Conservation (phyloP, 2,888 invertebrate genomes). For the Odontocerum albicorne region DNA sequence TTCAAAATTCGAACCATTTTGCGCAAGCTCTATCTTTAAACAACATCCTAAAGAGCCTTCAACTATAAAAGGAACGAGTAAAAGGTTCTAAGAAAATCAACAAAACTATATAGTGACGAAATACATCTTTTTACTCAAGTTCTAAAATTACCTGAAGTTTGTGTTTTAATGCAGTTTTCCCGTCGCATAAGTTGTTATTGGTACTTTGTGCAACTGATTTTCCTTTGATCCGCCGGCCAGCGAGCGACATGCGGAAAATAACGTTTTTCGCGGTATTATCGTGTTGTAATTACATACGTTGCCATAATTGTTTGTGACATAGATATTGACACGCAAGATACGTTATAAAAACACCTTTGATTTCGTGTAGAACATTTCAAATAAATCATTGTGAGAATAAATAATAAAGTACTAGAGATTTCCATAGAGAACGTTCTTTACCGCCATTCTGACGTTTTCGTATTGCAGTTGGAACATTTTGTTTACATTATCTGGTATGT, state of each 20-base stretch:
- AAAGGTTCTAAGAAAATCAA: neutral
- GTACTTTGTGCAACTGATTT: slow-evolving; percentile 18
- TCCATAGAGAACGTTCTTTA: neutral
- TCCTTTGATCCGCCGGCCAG: slow-evolving; percentile 11
- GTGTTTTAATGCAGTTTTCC: no score
- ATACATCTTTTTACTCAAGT: no score
- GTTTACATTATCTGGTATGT: slow-evolving; percentile 17
- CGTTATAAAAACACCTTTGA: no score
- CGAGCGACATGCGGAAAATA: slow-evolving; percentile 11
- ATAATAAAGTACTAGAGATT: neutral
- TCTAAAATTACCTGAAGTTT: no score
- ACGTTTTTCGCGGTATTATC: slow-evolving; percentile 9
- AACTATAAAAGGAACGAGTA: neutral
- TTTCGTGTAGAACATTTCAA: no score
- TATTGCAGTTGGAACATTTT: neutral
- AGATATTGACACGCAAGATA: slow-evolving; percentile 4
- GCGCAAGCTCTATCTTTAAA: slow-evolving; percentile 11
- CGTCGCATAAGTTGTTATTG: no score
- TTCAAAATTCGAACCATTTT: slow-evolving; percentile 11
- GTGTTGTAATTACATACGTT: neutral
- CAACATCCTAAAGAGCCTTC: neutral
- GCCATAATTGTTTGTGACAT: neutral
- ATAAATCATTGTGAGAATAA: neutral
- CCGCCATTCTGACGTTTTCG: slow-evolving; percentile 10
- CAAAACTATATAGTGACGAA: no score